Conservation (phyloP, 1,140 invertebrate species). For the Atopsyche davidsoni region DNA sequence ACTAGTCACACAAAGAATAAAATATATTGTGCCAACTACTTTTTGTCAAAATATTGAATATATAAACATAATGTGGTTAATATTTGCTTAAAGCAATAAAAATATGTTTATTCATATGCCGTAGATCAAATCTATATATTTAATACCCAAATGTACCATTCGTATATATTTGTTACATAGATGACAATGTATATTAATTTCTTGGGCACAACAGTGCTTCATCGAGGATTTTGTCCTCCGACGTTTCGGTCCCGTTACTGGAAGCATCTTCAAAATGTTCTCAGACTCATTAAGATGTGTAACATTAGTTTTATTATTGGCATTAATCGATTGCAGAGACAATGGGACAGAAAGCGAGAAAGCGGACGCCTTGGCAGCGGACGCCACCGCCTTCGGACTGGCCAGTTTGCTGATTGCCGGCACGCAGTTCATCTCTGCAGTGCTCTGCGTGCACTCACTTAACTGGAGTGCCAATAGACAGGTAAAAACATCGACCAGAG, state of each 20-base stretch:
- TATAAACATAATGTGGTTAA: not conserved
- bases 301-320: not conserved
- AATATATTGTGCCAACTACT: no score
- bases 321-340: constrained; percentile 31
- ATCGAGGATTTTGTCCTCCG: no score
- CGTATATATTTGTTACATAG: no score
- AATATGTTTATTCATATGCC: not conserved
- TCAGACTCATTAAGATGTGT: not conserved
- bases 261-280: no score
- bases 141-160: no score
- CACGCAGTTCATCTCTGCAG: constrained; percentile 52
- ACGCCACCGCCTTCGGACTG: constrained; percentile 55
- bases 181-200: no score
- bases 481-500: constrained; percentile 35
- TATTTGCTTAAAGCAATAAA: not conserved
- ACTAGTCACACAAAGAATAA: no score
- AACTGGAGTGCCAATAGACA: constrained; percentile 53
- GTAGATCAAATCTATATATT: not conserved
- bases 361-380: constrained; percentile 54
- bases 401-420: constrained; percentile 51
- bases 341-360: constrained; percentile 48
- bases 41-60: not conserved
- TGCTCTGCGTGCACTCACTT: constrained; percentile 53
- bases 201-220: no score
- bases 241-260: no score